Conservation (phyloP, 2,797 vertebrate species). For the Coendou prehensilis region DNA sequence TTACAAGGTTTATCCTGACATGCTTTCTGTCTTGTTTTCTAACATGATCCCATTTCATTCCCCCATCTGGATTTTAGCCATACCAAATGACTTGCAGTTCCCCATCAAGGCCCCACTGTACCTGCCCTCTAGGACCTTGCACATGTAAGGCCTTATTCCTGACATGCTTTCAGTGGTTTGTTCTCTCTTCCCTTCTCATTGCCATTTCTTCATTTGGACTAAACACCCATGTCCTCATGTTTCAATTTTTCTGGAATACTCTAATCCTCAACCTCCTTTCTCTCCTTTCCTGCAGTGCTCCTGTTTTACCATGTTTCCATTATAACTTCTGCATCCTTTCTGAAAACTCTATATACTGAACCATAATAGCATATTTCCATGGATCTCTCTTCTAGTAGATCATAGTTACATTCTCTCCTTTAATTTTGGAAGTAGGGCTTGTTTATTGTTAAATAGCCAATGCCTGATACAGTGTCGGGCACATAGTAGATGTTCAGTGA, state of each 20-base stretch:
- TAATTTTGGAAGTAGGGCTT: not conserved
- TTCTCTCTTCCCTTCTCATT: not conserved
- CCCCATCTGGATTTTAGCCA: not conserved
- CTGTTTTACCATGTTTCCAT: not conserved
- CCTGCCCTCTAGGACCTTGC: not conserved
- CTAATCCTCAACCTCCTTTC: rapidly evolving
- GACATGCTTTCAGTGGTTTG: not conserved
- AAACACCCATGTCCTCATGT: not conserved
- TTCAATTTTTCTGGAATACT: not conserved
- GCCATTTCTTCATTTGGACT: not conserved
- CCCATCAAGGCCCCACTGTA: too few species aligned
- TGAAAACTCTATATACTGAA: not conserved
- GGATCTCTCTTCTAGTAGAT: not conserved
- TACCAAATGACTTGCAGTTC: not conserved
- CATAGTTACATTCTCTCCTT: not conserved
- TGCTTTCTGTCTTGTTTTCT: not conserved
- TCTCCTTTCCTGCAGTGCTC: not conserved
- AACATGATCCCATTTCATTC: not conserved
- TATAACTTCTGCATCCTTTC: not conserved
- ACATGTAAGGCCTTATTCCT: not conserved
- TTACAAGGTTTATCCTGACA: not conserved
- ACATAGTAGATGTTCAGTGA: not conserved
- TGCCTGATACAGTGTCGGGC: not conserved
- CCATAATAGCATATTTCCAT: not conserved
- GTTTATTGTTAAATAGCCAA: not conserved